These are phyloP conservation scores for Syritta pipiens DNA, from an alignment of 2,888 invertebrate genomes.

Conservation along the genomic window DNA sequence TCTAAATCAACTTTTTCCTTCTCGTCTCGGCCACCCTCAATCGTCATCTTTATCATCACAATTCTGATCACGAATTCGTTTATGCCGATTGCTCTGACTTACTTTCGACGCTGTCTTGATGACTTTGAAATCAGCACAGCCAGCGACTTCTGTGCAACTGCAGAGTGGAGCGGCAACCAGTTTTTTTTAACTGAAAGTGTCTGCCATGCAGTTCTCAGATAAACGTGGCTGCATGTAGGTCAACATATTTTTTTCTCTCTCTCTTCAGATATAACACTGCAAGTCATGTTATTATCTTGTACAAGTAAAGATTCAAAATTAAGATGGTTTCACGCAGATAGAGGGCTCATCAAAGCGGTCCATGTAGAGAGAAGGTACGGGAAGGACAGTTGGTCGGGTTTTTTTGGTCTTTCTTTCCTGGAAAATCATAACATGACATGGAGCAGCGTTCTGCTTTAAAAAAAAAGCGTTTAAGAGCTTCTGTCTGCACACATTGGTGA, in stretches of 20 bases:
- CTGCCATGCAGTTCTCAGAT: conserved; percentile 27
- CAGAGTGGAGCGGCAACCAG: conserved; percentile 9
- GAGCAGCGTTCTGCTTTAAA: background rate
- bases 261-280: conserved; percentile 7
- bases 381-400: background rate
- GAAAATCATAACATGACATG: background rate
- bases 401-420: background rate
- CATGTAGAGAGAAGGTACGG: background rate
- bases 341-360: no score
- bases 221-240: conserved; percentile 16
- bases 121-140: background rate
- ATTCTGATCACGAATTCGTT: background rate
- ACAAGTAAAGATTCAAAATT: conserved; percentile 27
- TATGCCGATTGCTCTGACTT: background rate
- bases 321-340: conserved; percentile 51
- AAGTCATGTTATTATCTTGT: conserved; percentile 36
- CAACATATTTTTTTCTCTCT: conserved; percentile 12
- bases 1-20: background rate
- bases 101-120: background rate
- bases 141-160: background rate
- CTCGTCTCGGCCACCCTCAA: background rate
- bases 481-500: background rate
- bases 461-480: background rate
- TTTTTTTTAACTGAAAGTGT: conserved; percentile 30
- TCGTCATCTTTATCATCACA: background rate